Evolutionary conservation across 30 jellyfish, hydroid and myxozoan genomes (phyloP).

Genomic region (Aurelia coerulea): DNA sequence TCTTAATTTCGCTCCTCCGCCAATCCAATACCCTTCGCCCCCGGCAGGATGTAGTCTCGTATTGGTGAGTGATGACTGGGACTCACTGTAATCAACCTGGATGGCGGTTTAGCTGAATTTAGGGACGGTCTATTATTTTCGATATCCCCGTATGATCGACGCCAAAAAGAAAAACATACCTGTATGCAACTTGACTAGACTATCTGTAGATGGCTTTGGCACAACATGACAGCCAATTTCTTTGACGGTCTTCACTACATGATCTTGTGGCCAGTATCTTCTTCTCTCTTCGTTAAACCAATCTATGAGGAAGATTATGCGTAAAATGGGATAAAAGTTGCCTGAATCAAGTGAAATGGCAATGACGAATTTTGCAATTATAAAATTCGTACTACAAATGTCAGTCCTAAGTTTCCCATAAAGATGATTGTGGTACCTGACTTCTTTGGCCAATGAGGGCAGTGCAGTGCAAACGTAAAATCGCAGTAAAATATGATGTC

Average conservation of each 20-base stretch:
- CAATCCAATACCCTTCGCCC: too few species aligned
- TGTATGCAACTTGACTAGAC: constrained; percentile 23
- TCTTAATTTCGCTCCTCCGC: too few species aligned
- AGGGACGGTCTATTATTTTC: too few species aligned
- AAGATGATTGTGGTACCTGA: neutral
- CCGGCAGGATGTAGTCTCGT: too few species aligned
- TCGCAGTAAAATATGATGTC: constrained; percentile 32
- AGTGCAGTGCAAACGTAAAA: constrained; percentile 17
- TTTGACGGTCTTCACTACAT: constrained; percentile 3
- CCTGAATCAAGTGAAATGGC: too few species aligned
- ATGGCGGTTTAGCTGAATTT: too few species aligned
- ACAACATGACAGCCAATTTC: constrained; percentile 57
- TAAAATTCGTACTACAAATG: too few species aligned
- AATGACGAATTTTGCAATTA: too few species aligned
- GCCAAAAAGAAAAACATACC: neutral
- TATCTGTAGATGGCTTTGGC: constrained; percentile 48
- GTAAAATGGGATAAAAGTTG: too few species aligned
- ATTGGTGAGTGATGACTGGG: too few species aligned
- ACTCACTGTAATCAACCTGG: too few species aligned
- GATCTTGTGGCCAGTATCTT: constrained; percentile 34
- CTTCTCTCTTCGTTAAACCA: constrained; percentile 9
- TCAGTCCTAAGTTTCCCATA: neutral
- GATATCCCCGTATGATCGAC: too few species aligned
- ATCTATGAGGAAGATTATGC: neutral
- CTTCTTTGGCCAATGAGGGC: constrained; percentile 35